Evolutionary conservation across 2,113 vertebrate species (phyloP).

Genomic region (Plotosus lineatus): DNA sequence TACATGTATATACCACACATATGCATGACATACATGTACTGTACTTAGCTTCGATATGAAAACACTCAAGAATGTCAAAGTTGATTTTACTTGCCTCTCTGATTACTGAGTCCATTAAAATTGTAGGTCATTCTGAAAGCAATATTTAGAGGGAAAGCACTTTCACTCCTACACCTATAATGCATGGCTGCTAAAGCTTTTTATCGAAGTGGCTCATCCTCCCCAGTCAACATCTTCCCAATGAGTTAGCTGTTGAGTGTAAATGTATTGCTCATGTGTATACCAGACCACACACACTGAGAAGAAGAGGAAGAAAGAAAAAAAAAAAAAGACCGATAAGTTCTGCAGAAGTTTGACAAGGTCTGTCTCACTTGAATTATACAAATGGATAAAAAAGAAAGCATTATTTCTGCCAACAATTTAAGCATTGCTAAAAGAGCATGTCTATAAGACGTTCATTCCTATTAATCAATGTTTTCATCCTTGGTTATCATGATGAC

Average conservation of each 20-base stretch:
- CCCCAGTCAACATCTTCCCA: constrained; percentile 17
- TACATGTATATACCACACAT: neutral
- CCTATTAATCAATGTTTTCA: constrained; percentile 10
- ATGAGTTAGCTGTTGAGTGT: constrained; percentile 29
- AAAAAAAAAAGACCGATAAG: constrained; percentile 8
- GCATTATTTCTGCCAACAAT: neutral
- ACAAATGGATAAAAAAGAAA: constrained; percentile 28
- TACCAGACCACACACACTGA: constrained; percentile 32
- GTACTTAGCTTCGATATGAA: neutral
- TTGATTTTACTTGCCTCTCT: constrained; percentile 6
- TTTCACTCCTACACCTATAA: constrained; percentile 20
- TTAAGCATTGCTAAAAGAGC: neutral
- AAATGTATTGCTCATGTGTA: constrained; percentile 32
- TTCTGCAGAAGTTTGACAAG: constrained; percentile 42
- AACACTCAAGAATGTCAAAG: constrained; percentile 2
- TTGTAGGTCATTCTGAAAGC: constrained; percentile 21
- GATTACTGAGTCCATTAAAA: constrained; percentile 35
- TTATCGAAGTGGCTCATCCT: constrained; percentile 13
- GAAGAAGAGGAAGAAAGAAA: constrained; percentile 24
- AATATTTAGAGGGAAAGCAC: constrained; percentile 25
- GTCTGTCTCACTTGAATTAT: constrained; percentile 13
- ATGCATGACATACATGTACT: neutral
- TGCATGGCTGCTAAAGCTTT: constrained; percentile 30
- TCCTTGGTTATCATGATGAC: constrained; percentile 9
- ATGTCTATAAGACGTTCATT: constrained; percentile 7